phyloP scores from a whole-genome alignment of 1,140 invertebrate species.

The Battus philenor region DNA sequence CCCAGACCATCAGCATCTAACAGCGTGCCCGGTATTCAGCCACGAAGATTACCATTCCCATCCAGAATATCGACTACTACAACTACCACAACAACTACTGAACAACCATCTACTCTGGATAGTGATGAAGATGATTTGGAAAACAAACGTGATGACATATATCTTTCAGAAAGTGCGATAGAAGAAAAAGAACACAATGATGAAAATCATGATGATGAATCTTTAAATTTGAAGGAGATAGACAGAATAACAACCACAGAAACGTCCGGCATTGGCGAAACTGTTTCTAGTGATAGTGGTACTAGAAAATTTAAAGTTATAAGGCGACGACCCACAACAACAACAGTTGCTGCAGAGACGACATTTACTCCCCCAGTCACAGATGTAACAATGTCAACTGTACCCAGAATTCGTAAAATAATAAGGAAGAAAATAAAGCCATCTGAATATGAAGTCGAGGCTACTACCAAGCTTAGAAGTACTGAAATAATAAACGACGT shows the following conservation, averaged over 20 bases:
- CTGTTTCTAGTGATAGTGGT: slow-evolving; percentile 11
- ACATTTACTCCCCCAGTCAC: background rate
- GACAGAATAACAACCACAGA: slow-evolving; percentile 9
- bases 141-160: slow-evolving; percentile 75
- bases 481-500: background rate
- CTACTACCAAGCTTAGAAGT: slow-evolving; percentile 1
- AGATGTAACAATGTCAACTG: slow-evolving; percentile 6
- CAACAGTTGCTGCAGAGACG: slow-evolving; percentile 4
- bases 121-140: slow-evolving; percentile 58
- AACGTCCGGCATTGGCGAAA: slow-evolving; percentile 2
- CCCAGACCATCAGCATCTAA: slow-evolving; percentile 25
- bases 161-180: slow-evolving; percentile 76
- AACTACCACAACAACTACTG: slow-evolving; percentile 25
- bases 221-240: slow-evolving; percentile 7
- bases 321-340: slow-evolving; percentile 5
- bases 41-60: slow-evolving; percentile 49
- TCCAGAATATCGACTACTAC: slow-evolving; percentile 33
- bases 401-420: slow-evolving; percentile 9
- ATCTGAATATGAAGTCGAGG: background rate
- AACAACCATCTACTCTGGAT: slow-evolving; percentile 24
- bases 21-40: slow-evolving; percentile 28
- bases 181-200: slow-evolving; percentile 71
- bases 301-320: slow-evolving; percentile 13
- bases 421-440: slow-evolving; percentile 12
- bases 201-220: slow-evolving; percentile 24